Conservation (phyloP, 2,888 invertebrate genomes). For the Gymnosoma rotundatum region DNA sequence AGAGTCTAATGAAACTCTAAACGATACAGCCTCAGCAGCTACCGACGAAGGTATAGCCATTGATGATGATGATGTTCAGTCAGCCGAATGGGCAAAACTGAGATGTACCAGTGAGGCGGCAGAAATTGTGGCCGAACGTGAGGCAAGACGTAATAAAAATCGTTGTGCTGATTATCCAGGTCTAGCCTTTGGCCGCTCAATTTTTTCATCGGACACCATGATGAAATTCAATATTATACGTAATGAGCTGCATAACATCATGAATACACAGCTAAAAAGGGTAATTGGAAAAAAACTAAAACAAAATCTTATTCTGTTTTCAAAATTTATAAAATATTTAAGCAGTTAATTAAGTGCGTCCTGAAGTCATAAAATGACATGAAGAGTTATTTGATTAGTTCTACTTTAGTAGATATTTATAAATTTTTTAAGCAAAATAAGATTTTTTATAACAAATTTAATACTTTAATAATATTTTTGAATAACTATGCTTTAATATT, state of each 20-base stretch:
- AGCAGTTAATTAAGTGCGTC: not conserved
- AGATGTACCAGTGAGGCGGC: constrained; percentile 95
- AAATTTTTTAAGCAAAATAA: constrained; percentile 43
- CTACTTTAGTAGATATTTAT: not conserved
- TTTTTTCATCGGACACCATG: constrained; percentile 97
- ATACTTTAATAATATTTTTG: constrained; percentile 36
- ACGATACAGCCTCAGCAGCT: constrained; percentile 73
- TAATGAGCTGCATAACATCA: constrained; percentile 98
- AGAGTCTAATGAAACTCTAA: constrained; percentile 72
- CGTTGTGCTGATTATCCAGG: constrained; percentile 96
- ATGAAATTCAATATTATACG: constrained; percentile 98
- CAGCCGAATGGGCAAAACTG: constrained; percentile 91
- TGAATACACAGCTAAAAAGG: constrained; percentile 97
- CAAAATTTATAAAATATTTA: not conserved
- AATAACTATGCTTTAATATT: constrained; percentile 49
- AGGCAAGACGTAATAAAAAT: constrained; percentile 87
- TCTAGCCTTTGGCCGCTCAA: constrained; percentile 93
- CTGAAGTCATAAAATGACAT: not conserved
- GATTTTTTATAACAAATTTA: constrained; percentile 18
- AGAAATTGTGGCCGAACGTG: constrained; percentile 93
- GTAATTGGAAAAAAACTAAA: constrained; percentile 83
- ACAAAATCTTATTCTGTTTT: constrained; percentile 23
- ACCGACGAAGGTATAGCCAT: constrained; percentile 84
- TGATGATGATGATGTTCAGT: constrained; percentile 89
- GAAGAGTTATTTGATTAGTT: not conserved